Conservation (phyloP, 2,888 invertebrate genomes). For the Aspidiotus rigidus region DNA sequence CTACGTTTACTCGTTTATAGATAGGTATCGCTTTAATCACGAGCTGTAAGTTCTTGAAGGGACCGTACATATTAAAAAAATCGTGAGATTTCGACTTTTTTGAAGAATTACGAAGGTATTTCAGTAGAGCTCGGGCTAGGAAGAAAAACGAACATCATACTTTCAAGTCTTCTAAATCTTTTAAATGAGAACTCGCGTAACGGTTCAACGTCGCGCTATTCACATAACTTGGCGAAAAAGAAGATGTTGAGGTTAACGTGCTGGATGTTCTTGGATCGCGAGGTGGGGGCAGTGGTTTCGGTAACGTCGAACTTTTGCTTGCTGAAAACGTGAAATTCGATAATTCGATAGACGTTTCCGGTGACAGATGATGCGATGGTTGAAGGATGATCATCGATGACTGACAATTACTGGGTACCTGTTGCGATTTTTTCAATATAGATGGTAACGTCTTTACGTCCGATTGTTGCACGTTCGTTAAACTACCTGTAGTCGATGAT, state of each 20-base stretch:
- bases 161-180: conserved; percentile 1
- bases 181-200: not conserved
- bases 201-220: not conserved
- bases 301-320: conserved; percentile 30
- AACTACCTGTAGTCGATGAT: not conserved
- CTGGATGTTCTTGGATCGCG: conserved; percentile 1
- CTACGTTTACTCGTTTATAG: too few species aligned
- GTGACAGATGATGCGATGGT: conserved; percentile 24
- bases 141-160: not conserved
- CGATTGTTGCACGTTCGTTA: not conserved
- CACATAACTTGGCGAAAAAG: not conserved
- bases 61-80: too few species aligned
- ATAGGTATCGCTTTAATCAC: too few species aligned
- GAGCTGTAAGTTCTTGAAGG: too few species aligned
- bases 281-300: conserved; percentile 27
- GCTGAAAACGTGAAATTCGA: conserved; percentile 25
- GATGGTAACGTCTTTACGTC: conserved; percentile 16
- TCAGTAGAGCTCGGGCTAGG: too few species aligned
- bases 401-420: conserved; percentile 17
- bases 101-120: too few species aligned
- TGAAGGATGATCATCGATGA: conserved; percentile 30
- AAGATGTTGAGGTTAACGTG: not conserved
- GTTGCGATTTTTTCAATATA: conserved; percentile 23
- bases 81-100: too few species aligned
- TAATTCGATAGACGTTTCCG: conserved; percentile 21